Evolutionary conservation across 2,113 vertebrate species (phyloP).

Genomic region (Passer montanus): DNA sequence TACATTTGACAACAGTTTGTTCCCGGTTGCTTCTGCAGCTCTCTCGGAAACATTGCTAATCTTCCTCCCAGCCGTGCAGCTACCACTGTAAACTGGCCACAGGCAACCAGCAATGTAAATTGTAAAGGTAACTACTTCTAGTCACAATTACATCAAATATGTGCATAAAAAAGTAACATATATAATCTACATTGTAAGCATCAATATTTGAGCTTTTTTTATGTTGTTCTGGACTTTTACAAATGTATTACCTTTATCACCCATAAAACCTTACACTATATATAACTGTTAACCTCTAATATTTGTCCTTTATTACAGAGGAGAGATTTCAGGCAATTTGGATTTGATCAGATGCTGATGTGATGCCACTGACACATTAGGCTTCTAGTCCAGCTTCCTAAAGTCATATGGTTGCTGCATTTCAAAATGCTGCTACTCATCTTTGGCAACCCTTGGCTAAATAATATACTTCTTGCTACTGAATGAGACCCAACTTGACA

Average conservation of each 20-base stretch:
- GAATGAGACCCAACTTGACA: background rate
- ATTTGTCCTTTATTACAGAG: background rate
- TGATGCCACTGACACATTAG: background rate
- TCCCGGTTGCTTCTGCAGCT: background rate
- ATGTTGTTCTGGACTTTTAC: background rate
- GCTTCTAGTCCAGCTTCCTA: background rate
- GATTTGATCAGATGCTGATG: background rate
- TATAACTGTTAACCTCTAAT: background rate
- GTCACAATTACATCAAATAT: background rate
- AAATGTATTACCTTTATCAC: background rate
- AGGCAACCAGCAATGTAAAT: background rate
- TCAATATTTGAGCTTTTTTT: background rate
- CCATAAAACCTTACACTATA: background rate
- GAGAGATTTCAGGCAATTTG: background rate
- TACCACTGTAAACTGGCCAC: background rate
- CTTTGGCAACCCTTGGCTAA: background rate
- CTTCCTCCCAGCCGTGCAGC: background rate
- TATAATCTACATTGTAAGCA: background rate
- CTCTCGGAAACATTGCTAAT: background rate
- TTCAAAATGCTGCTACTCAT: background rate
- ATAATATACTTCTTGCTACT: fast-evolving
- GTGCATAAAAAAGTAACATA: background rate
- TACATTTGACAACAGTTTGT: background rate
- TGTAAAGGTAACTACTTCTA: background rate
- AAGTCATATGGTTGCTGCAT: background rate